Percentiles rank a stretch among this genome's conserved stretches.
Conservation (phyloP, 2,113 vertebrate species). For the Dicrurus megarhynchus region DNA sequence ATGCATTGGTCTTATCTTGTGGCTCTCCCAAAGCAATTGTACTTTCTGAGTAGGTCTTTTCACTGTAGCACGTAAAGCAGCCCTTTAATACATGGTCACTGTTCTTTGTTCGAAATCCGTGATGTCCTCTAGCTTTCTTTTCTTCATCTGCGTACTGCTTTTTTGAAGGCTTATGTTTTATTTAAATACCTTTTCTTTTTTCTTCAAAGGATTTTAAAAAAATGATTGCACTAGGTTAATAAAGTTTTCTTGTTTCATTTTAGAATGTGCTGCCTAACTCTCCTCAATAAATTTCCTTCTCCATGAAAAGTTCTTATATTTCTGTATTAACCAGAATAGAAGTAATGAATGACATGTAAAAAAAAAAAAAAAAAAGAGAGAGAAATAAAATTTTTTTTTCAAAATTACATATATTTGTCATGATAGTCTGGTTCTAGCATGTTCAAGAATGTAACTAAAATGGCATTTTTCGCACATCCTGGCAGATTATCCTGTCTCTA, state of each 20-base stretch:
- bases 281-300: not conserved
- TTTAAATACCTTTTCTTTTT: not conserved
- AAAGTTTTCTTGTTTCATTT: not conserved
- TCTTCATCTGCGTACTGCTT: not conserved
- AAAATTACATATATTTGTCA: not conserved
- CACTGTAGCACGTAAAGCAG: not conserved
- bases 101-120: not conserved
- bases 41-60: not conserved
- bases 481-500: not conserved
- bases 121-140: not conserved
- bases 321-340: conserved; percentile 39
- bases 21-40: not conserved
- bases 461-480: not conserved
- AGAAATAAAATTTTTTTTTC: conserved; percentile 13
- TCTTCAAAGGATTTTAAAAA: not conserved
- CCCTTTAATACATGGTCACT: not conserved
- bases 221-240: not conserved
- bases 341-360: conserved; percentile 1
- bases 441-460: not conserved
- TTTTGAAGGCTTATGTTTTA: not conserved
- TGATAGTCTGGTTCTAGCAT: conserved; percentile 21
- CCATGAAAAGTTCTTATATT: not conserved
- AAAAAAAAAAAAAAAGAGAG: not conserved
- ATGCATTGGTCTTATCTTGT: not conserved
- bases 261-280: not conserved